A percentile compares a stretch with the other conserved stretches of the same genome.
phyloP scores from a whole-genome alignment of 2,888 invertebrate genomes.

The Epinotia demarniana region DNA sequence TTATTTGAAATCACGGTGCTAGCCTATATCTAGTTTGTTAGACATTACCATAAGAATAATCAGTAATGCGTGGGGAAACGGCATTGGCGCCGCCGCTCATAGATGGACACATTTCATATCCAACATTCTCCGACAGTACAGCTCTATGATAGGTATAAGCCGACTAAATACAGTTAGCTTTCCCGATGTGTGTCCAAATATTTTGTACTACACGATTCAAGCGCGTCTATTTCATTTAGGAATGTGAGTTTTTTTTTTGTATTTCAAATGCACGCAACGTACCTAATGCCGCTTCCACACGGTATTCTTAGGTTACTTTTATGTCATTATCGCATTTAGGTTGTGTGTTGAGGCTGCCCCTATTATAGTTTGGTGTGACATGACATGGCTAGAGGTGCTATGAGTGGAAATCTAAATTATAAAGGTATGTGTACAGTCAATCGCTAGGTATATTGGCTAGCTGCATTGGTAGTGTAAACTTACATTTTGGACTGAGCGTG shows the following conservation, averaged over 20 bases:
- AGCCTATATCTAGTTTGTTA: slow-evolving; percentile 36
- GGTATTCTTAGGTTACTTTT: slow-evolving; percentile 32
- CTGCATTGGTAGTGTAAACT: neutral
- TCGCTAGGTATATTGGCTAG: slow-evolving; percentile 18
- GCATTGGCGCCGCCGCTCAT: neutral
- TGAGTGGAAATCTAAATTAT: slow-evolving; percentile 14
- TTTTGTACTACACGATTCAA: neutral
- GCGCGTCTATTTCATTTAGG: neutral
- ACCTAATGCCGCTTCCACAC: slow-evolving; percentile 14
- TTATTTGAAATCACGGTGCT: slow-evolving; percentile 46
- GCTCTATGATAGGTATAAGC: neutral
- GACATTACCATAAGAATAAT: slow-evolving; percentile 36
- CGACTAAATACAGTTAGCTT: neutral
- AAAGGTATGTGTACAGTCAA: slow-evolving; percentile 16
- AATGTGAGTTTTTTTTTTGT: neutral
- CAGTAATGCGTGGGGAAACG: slow-evolving; percentile 9
- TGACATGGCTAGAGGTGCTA: slow-evolving; percentile 23
- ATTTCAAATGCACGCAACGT: neutral
- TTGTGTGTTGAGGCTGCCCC: slow-evolving; percentile 42
- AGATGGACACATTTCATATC: neutral
- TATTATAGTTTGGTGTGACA: slow-evolving; percentile 22
- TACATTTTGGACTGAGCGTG: neutral
- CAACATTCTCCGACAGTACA: neutral
- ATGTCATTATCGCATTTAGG: slow-evolving; percentile 39
- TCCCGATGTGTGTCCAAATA: neutral